These are phyloP conservation scores for Bostrychus sinensis DNA, from an alignment of 2,113 vertebrate genomes.

Conservation along the genomic window DNA sequence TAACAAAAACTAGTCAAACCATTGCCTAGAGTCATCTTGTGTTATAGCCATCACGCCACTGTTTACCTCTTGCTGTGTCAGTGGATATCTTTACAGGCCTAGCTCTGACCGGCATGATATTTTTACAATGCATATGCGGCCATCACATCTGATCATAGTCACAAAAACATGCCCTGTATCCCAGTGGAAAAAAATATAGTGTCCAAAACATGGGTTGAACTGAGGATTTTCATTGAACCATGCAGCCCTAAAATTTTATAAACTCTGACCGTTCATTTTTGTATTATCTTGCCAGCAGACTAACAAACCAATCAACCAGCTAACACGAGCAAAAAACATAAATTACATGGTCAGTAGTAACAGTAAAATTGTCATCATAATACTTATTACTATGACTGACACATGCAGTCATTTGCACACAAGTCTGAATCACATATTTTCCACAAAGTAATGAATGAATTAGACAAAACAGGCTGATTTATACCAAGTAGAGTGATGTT, in stretches of 20 bases:
- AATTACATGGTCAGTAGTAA: background rate
- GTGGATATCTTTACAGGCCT: conserved; percentile 18
- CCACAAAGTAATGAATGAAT: background rate
- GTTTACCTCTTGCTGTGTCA: conserved; percentile 12
- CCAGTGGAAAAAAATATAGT: too few relatives aligned
- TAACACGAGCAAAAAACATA: background rate
- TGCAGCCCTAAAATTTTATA: too few relatives aligned
- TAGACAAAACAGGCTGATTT: background rate
- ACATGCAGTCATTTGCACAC: background rate
- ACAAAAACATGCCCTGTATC: too few relatives aligned
- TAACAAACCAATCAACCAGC: conserved; percentile 4
- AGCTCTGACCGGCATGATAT: conserved; percentile 19
- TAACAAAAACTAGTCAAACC: too few relatives aligned
- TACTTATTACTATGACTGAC: background rate
- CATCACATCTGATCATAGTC: too few relatives aligned
- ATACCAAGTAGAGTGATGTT: conserved; percentile 7
- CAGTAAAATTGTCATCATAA: background rate
- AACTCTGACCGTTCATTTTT: too few relatives aligned
- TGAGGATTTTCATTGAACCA: too few relatives aligned
- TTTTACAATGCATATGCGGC: conserved; percentile 44
- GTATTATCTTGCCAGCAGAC: too few relatives aligned
- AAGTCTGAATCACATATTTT: background rate
- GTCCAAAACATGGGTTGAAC: too few relatives aligned
- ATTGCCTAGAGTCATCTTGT: too few relatives aligned
- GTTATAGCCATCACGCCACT: too few relatives aligned